phyloP scores from a whole-genome alignment of 2,113 vertebrate genomes.

The Cyanoramphus novaezelandiae region DNA sequence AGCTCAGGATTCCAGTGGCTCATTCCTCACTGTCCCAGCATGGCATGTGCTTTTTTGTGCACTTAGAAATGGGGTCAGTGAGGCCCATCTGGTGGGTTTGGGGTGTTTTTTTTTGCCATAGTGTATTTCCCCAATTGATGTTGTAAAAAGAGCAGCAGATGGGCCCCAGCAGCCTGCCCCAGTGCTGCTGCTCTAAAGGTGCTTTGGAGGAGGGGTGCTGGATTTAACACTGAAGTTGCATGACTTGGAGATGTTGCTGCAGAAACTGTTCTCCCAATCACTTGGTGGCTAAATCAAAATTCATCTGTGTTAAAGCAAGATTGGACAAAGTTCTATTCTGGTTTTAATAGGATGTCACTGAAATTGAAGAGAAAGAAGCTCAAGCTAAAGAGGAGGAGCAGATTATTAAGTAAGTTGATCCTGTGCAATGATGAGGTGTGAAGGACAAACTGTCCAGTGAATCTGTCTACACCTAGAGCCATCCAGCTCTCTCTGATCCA shows the following conservation, averaged over 20 bases:
- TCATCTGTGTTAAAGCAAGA: not conserved
- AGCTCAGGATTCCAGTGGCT: not conserved
- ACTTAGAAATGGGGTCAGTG: not conserved
- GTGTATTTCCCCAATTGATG: not conserved
- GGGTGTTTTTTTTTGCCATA: not conserved
- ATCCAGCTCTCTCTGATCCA: not conserved
- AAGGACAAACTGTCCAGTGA: not conserved
- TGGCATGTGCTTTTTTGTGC: not conserved
- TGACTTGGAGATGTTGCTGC: not conserved
- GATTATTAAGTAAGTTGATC: slow-evolving; percentile 84
- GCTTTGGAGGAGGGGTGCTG: not conserved
- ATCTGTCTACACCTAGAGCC: not conserved
- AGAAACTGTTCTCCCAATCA: not conserved
- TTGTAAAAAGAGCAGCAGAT: not conserved
- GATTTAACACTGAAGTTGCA: not conserved
- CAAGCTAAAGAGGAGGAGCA: slow-evolving; percentile 90
- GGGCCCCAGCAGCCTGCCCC: not conserved
- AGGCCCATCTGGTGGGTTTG: not conserved
- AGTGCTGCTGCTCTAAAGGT: not conserved
- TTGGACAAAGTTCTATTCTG: not conserved
- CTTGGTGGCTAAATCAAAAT: not conserved
- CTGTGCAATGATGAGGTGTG: not conserved
- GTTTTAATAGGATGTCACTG: slow-evolving; percentile 87
- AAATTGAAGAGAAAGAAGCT: slow-evolving; percentile 86
- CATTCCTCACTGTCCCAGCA: not conserved